These are phyloP conservation scores for Leucosticte australis DNA, from an alignment of 2,113 vertebrate species.

Conservation along the genomic window DNA sequence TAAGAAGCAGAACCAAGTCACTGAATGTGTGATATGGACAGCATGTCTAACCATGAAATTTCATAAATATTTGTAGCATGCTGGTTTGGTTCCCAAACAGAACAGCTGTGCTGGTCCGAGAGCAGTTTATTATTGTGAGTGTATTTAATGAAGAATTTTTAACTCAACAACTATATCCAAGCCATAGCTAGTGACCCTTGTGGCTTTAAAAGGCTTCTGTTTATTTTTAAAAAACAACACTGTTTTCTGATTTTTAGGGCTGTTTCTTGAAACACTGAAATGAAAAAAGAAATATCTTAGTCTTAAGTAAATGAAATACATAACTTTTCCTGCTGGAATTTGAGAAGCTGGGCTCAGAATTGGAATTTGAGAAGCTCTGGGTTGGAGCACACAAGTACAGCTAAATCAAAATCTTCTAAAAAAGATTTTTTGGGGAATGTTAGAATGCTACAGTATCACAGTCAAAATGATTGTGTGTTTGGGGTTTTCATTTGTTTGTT, in stretches of 20 bases:
- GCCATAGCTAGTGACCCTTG: neutral
- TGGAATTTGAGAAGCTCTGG: neutral
- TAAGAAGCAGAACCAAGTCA: neutral
- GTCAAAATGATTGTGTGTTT: neutral
- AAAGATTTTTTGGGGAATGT: neutral
- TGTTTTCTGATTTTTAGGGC: neutral
- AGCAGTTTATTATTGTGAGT: neutral
- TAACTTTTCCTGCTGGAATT: neutral
- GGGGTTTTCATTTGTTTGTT: neutral
- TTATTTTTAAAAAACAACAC: neutral
- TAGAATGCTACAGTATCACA: neutral
- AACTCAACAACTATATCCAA: neutral
- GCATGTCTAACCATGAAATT: neutral
- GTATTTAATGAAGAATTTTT: neutral
- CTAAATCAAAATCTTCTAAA: constrained; percentile 10
- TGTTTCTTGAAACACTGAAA: neutral
- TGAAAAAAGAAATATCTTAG: neutral
- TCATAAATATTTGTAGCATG: constrained; percentile 3
- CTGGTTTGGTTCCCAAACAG: neutral
- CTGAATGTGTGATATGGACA: neutral
- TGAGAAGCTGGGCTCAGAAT: neutral
- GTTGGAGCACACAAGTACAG: neutral
- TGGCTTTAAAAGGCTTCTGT: neutral
- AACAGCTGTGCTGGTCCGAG: constrained; percentile 11
- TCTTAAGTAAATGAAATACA: neutral